These are phyloP conservation scores for Andrena dorsata DNA, from an alignment of 2,888 invertebrate species.

Conservation along the genomic window DNA sequence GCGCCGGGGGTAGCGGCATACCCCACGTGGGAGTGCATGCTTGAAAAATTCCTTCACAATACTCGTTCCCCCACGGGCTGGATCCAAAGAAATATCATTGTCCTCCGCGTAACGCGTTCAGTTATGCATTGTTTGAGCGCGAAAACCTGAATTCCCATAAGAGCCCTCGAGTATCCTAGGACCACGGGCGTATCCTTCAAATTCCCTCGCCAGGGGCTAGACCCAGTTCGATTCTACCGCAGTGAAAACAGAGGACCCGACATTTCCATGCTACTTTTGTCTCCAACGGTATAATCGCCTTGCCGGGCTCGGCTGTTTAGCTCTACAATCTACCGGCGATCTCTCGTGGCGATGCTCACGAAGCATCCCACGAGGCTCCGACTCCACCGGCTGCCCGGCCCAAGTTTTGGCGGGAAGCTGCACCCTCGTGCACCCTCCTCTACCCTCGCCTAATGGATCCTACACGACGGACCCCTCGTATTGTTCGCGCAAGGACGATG, in stretches of 20 bases:
- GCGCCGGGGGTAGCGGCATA: conserved; percentile 60
- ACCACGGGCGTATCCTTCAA: conserved; percentile 29
- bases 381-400: neutral
- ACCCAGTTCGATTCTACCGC: neutral
- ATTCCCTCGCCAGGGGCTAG: neutral
- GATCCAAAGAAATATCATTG: conserved; percentile 67
- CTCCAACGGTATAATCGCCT: neutral
- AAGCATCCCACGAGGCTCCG: neutral
- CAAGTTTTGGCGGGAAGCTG: conserved; percentile 41
- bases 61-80: conserved; percentile 67
- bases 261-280: neutral
- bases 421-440: conserved; percentile 32
- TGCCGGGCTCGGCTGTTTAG: neutral
- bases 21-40: conserved; percentile 72
- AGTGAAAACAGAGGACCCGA: neutral
- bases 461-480: conserved; percentile 26
- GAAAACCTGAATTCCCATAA: conserved; percentile 61
- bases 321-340: neutral
- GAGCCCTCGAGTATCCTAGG: conserved; percentile 36
- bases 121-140: conserved; percentile 64
- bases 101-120: conserved; percentile 66
- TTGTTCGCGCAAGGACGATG: conserved; percentile 48
- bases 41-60: conserved; percentile 70
- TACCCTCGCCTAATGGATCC: conserved; percentile 28
- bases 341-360: neutral